These are phyloP conservation scores for Eilema caniola DNA, from an alignment of 2,888 invertebrate genomes.

Conservation along the genomic window DNA sequence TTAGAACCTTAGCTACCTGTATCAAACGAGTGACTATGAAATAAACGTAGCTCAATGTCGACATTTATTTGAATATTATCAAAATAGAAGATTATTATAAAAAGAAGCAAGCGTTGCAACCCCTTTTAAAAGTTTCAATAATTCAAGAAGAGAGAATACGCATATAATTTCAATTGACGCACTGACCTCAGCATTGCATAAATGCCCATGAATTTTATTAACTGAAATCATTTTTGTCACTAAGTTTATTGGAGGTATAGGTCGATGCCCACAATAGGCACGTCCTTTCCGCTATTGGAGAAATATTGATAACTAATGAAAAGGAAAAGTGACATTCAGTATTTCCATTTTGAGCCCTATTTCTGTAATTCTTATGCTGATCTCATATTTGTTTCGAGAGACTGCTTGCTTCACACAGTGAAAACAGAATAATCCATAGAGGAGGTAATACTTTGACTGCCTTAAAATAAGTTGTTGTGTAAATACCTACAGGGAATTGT, in stretches of 20 bases:
- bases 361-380: background rate
- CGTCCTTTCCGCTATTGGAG: too few relatives aligned
- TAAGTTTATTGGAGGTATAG: background rate
- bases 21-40: conserved; percentile 35
- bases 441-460: conserved; percentile 37
- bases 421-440: conserved; percentile 16
- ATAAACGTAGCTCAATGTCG: background rate
- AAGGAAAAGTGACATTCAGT: background rate
- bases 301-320: background rate
- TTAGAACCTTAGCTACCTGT: conserved; percentile 35
- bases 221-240: too few relatives aligned
- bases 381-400: background rate
- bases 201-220: background rate
- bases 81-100: background rate
- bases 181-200: background rate
- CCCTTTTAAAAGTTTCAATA: background rate
- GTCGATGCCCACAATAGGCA: background rate
- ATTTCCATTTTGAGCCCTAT: background rate
- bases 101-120: background rate
- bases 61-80: background rate
- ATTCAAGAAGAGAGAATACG: background rate
- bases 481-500: conserved; percentile 77
- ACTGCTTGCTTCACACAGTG: conserved; percentile 13
- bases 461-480: conserved; percentile 68
- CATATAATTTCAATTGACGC: background rate